A percentile compares a stretch with the other conserved stretches of the same genome.
These are phyloP conservation scores for Lamellibrachia satsuma DNA, from an alignment of 2,888 invertebrate genomes.

Conservation along the genomic window DNA sequence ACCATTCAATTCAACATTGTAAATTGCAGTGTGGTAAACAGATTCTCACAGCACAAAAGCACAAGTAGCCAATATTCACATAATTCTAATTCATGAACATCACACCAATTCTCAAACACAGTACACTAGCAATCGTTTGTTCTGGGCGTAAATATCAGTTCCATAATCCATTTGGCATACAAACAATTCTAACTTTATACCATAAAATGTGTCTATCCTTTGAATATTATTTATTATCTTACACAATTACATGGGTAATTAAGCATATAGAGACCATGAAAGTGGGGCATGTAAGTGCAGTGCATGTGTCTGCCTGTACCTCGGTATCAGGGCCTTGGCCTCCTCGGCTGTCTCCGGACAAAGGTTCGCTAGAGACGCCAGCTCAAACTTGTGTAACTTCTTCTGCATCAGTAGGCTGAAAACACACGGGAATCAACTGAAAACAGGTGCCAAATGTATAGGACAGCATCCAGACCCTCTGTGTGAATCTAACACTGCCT, in stretches of 20 bases:
- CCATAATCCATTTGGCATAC: background rate
- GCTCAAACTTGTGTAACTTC: slow-evolving; percentile 91
- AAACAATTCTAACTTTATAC: background rate
- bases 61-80: too few species aligned
- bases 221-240: background rate
- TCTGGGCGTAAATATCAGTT: too few species aligned
- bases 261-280: background rate
- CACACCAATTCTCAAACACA: too few species aligned
- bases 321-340: slow-evolving; percentile 96
- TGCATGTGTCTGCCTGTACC: slow-evolving; percentile 52
- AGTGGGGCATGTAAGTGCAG: background rate
- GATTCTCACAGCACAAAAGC: too few species aligned
- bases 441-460: background rate
- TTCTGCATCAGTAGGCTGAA: slow-evolving; percentile 89
- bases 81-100: too few species aligned
- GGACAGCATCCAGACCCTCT: background rate
- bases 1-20: too few species aligned
- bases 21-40: too few species aligned
- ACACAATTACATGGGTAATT: too few species aligned
- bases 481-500: background rate
- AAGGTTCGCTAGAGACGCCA: slow-evolving; percentile 96
- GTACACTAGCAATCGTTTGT: too few species aligned
- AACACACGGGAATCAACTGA: slow-evolving; percentile 39
- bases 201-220: background rate
- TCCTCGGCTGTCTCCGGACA: slow-evolving; percentile 99